phyloP scores from a whole-genome alignment of 2,113 vertebrate genomes.

The Scytalopus superciliaris region DNA sequence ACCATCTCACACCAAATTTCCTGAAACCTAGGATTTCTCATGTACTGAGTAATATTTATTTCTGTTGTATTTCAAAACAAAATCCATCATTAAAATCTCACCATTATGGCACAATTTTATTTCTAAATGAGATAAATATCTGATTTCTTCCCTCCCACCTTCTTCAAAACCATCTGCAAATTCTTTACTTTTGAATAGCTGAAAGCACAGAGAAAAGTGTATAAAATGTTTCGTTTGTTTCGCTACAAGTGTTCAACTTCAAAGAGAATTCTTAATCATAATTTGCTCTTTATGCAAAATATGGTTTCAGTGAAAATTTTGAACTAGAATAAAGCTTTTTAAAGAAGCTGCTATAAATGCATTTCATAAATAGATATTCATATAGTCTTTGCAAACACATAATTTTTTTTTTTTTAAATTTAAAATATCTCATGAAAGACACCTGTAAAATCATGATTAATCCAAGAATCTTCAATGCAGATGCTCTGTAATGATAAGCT shows the following conservation, averaged over 20 bases:
- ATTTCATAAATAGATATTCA: slow-evolving; percentile 12
- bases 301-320: slow-evolving; percentile 19
- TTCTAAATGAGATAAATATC: slow-evolving; percentile 50
- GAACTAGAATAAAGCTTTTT: not conserved
- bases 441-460: not conserved
- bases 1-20: not conserved
- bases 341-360: not conserved
- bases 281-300: slow-evolving; percentile 11
- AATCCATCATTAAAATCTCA: slow-evolving; percentile 27
- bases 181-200: slow-evolving; percentile 31
- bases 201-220: slow-evolving; percentile 9
- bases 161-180: slow-evolving; percentile 58
- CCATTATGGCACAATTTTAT: slow-evolving; percentile 16
- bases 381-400: not conserved
- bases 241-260: slow-evolving; percentile 28
- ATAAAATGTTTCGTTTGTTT: slow-evolving; percentile 32
- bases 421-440: not conserved
- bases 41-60: slow-evolving; percentile 18
- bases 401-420: not conserved
- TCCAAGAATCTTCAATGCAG: not conserved
- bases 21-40: slow-evolving; percentile 8
- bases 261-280: slow-evolving; percentile 35
- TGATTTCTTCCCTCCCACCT: slow-evolving; percentile 13
- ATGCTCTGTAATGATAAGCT: not conserved
- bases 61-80: slow-evolving; percentile 34